Evolutionary conservation across 53 echinoderm and acorn worm genomes (phyloP).

Genomic region (Echinometra lucunter): DNA sequence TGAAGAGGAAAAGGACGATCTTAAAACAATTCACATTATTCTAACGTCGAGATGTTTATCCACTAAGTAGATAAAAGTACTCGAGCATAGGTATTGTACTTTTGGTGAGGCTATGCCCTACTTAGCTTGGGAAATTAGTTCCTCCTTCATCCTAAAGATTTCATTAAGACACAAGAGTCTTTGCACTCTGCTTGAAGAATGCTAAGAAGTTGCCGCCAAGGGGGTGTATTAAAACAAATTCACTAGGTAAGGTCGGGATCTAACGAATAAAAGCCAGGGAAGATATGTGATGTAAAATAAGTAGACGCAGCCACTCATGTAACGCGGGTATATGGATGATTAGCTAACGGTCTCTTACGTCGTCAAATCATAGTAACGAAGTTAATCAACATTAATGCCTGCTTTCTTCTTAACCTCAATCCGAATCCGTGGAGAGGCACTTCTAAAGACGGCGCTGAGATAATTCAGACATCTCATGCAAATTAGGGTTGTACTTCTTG

Average conservation of each 20-base stretch:
- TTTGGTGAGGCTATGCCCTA: constrained; percentile 54
- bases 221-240: constrained; percentile 37
- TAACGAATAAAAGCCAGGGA: constrained; percentile 20
- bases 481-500: constrained; percentile 63
- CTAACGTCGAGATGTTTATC: constrained; percentile 20
- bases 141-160: constrained; percentile 12
- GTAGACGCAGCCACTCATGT: constrained; percentile 13
- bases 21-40: constrained; percentile 6
- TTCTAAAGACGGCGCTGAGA: constrained; percentile 34
- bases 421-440: neutral
- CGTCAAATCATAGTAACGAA: constrained; percentile 40
- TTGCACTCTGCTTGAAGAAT: constrained; percentile 45
- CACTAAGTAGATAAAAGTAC: constrained; percentile 36
- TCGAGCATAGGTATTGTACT: constrained; percentile 39
- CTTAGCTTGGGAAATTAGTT: constrained; percentile 14
- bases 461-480: constrained; percentile 55
- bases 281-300: constrained; percentile 54
- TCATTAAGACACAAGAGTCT: constrained; percentile 57
- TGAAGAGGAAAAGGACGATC: neutral
- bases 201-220: constrained; percentile 40
- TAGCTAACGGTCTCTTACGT: constrained; percentile 56
- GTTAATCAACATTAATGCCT: constrained; percentile 49
- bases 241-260: neutral
- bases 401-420: constrained; percentile 33
- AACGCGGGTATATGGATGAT: constrained; percentile 52